phyloP scores from a whole-genome alignment of 1,140 invertebrate species.

The Chironomus tepperi region DNA sequence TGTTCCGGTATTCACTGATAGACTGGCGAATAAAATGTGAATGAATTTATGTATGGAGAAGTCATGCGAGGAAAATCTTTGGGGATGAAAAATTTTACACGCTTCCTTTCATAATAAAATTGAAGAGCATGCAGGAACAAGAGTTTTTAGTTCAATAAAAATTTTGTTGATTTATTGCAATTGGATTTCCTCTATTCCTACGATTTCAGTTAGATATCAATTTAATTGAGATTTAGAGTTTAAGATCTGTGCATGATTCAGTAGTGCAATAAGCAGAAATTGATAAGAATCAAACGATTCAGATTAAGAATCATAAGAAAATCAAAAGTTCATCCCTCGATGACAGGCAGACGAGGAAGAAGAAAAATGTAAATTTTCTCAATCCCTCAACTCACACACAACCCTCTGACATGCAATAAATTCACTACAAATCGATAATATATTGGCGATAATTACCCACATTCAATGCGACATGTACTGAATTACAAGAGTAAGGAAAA shows the following conservation, averaged over 20 bases:
- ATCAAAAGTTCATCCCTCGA: neutral
- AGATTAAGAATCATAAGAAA: too few relatives aligned
- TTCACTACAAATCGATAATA: conserved; percentile 8
- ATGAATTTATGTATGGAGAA: neutral
- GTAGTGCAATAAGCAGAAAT: neutral
- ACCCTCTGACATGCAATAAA: neutral
- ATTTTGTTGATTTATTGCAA: neutral
- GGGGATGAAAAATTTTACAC: neutral
- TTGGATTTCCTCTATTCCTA: neutral
- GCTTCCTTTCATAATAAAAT: neutral
- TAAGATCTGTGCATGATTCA: neutral
- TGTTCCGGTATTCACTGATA: neutral
- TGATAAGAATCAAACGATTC: neutral
- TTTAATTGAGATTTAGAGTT: neutral
- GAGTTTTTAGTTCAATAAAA: neutral
- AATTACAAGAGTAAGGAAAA: neutral
- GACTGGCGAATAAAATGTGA: neutral
- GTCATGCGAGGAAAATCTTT: neutral
- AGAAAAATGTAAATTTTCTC: neutral
- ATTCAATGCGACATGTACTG: neutral
- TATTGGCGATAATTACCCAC: conserved; percentile 12
- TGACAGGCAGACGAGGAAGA: too few relatives aligned
- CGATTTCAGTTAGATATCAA: neutral
- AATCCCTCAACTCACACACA: neutral
- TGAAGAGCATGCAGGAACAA: neutral